Percentiles rank a stretch among this genome's conserved stretches.
Evolutionary conservation across 30 jellyfish, hydroid and myxozoan genomes (phyloP).

Genomic region (Turritopsis rubra): DNA sequence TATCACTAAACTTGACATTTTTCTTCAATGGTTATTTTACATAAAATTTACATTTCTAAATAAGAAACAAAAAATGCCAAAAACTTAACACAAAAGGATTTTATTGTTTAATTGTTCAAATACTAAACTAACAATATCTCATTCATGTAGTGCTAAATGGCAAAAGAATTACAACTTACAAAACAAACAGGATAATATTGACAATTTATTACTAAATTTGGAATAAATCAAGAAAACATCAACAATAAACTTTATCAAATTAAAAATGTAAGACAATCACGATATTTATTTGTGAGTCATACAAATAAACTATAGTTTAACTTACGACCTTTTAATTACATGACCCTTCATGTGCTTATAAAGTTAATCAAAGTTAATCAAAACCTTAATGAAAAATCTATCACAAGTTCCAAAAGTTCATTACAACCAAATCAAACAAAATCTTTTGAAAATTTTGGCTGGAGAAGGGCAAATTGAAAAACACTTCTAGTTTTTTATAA

Average conservation of each 20-base stretch:
- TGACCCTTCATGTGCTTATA: no score
- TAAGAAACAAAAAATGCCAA: background rate
- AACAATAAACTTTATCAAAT: background rate
- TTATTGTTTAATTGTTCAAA: background rate
- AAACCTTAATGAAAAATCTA: no score
- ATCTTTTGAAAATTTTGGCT: background rate
- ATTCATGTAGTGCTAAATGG: background rate
- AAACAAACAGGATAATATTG: background rate
- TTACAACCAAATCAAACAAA: background rate
- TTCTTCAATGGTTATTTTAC: background rate
- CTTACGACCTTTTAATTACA: background rate
- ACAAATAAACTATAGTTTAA: background rate
- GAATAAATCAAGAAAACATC: background rate
- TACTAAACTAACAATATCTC: background rate
- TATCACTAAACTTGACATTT: slow-evolving; percentile 33
- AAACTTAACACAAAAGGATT: background rate
- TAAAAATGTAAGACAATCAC: background rate
- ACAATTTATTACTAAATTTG: background rate
- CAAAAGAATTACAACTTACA: background rate
- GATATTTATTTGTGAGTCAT: background rate
- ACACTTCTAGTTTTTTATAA: background rate
- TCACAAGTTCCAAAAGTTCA: no score
- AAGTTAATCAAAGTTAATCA: no score
- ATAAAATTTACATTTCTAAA: background rate
- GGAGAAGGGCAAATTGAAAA: background rate